Base-by-base conservation (phyloP, 2,113 vertebrate genomes). In the Pseudois nayaur region DNA sequence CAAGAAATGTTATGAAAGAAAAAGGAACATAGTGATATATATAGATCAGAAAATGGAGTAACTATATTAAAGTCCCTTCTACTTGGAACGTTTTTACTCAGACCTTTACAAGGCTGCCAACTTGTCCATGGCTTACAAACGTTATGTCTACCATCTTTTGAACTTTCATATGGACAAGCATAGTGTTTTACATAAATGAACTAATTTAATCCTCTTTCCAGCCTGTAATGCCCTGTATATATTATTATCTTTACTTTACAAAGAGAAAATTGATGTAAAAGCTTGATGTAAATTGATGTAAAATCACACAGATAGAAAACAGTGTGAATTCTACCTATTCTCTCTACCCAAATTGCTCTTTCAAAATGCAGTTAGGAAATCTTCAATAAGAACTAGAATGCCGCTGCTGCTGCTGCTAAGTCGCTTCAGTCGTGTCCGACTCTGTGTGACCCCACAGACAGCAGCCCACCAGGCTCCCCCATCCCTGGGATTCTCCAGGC, bases 361-460 rank as follows among this genome's bases (percentile, higher is more conserved):
- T 93, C 78, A 94, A 97, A 86, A 97, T 64, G 87, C 40, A 96
- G 4, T 78, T 29, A 90, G n/a, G 27, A 87, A 94, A 52, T 45
- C 43, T 88, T 83, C 40, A 83, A 13, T n/a, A 29, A 90, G 48
- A 94, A 94, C 8, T 27, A 89, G 36, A 45, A 83, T 2, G 48
- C 48, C 13, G 48, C 48, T 50, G 40, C 40, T 40, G 48, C 48
- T 50, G 48, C 11, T 50, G 48, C 48, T 50, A 50, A 50, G 12
- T 50, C 12, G 48, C 48, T 50, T 50, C 12, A 50, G 48, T 50
- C 48, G 3, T 50, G 48, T 50, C 48, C 3, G 3, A 50, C 12
- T 50, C 48, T 50, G 48, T 13, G 48, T 2, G 3, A 50, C 12
- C 48, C 48, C 48, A 50, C 13, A 3, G 48, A 50, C 1, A 12